A percentile compares a stretch with the other conserved stretches of the same genome.
Conservation (phyloP, 37 sponge, comb jelly and placozoan species). For the Beroe ovata region DNA sequence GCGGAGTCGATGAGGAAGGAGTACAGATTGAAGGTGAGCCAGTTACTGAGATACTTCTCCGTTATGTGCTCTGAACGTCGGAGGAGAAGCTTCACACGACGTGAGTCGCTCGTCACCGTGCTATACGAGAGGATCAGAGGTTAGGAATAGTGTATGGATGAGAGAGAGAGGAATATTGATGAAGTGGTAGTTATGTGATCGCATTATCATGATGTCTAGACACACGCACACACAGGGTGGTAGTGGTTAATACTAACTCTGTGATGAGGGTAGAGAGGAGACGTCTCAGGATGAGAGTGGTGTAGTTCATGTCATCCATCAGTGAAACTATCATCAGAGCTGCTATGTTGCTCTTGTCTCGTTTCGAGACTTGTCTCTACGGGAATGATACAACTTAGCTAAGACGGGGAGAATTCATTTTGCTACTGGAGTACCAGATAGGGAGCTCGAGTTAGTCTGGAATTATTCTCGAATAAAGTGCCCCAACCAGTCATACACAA, state of each 20-base stretch:
- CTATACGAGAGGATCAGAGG: no score
- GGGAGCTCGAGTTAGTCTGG: no score
- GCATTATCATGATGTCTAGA: no score
- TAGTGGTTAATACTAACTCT: constrained; percentile 53
- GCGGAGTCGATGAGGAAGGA: constrained; percentile 55
- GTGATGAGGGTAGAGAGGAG: constrained; percentile 55
- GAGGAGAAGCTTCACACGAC: constrained; percentile 33
- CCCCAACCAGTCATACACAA: no score
- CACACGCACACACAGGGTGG: background rate
- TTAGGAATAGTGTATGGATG: no score
- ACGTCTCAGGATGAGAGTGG: constrained; percentile 14
- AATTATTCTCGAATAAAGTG: background rate
- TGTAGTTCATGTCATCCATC: constrained; percentile 62
- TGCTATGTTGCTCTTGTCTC: constrained; percentile 67
- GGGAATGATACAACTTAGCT: no score
- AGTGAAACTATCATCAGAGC: constrained; percentile 57
- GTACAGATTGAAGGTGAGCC: constrained; percentile 59
- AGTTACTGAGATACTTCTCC: constrained; percentile 65
- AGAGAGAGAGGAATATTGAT: background rate
- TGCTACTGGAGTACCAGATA: no score
- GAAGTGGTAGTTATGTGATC: no score
- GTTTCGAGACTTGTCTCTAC: constrained; percentile 31
- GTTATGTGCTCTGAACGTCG: constrained; percentile 63
- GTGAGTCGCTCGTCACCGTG: constrained; percentile 36
- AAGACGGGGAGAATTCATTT: no score